Evolutionary conservation across 2,888 invertebrate species (phyloP).

Genomic region (Caenorhabditis zanzibari): DNA sequence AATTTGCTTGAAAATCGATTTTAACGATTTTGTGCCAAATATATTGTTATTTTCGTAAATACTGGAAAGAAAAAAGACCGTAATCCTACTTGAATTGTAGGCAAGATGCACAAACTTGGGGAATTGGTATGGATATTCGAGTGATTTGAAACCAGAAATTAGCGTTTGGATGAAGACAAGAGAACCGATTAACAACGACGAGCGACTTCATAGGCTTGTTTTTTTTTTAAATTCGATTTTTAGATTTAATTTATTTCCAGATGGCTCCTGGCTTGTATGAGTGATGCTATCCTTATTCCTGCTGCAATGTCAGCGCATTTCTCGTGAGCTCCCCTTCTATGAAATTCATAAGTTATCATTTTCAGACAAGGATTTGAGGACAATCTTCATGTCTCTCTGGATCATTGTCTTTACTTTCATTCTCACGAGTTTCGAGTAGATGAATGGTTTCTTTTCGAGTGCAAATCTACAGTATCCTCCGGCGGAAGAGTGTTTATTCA

Average conservation of each 20-base stretch:
- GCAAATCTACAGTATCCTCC: slow-evolving; percentile 62
- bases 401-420: slow-evolving; percentile 80
- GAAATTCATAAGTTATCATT: background rate
- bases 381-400: slow-evolving; percentile 77
- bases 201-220: slow-evolving; percentile 64
- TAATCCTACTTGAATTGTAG: slow-evolving; percentile 9
- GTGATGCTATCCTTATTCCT: slow-evolving; percentile 68
- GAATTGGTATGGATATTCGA: slow-evolving; percentile 62
- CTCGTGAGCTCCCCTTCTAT: slow-evolving; percentile 28
- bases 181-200: slow-evolving; percentile 52
- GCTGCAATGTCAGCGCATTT: slow-evolving; percentile 75
- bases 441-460: slow-evolving; percentile 79
- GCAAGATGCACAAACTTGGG: slow-evolving; percentile 67
- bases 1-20: too few relatives aligned
- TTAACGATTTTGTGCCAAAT: too few relatives aligned
- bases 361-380: slow-evolving; percentile 68
- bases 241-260: slow-evolving; percentile 18
- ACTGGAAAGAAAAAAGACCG: too few relatives aligned
- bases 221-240: background rate
- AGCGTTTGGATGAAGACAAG: slow-evolving; percentile 66
- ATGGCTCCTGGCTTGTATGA: slow-evolving; percentile 67
- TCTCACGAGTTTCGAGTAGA: slow-evolving; percentile 72
- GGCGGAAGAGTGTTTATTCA: slow-evolving; percentile 74
- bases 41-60: too few relatives aligned
- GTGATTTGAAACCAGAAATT: slow-evolving; percentile 37